A percentile compares a stretch with the other conserved stretches of the same genome.
Conservation (phyloP, 1,140 invertebrate genomes). For the Drosophila sturtevanti region DNA sequence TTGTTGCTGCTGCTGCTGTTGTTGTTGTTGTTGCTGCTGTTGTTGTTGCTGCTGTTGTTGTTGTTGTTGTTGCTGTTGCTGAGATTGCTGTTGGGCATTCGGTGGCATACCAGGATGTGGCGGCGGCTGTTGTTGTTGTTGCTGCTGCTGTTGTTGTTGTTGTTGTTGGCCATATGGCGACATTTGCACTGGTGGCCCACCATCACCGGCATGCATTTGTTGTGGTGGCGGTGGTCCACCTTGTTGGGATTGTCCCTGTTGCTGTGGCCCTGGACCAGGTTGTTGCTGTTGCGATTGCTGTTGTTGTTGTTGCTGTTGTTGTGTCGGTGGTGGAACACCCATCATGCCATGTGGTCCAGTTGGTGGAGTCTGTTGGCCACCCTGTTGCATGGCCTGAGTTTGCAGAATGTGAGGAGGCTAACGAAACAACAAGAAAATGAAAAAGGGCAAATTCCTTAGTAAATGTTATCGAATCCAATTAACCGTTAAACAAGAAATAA, state of each 20-base stretch:
- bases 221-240: slow-evolving; percentile 56
- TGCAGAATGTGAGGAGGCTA: slow-evolving; percentile 84
- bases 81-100: slow-evolving; percentile 82
- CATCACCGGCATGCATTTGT: slow-evolving; percentile 37
- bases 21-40: slow-evolving; percentile 61
- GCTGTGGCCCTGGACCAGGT: slow-evolving; percentile 20
- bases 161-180: slow-evolving; percentile 58
- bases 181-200: slow-evolving; percentile 72
- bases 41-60: slow-evolving; percentile 65
- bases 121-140: slow-evolving; percentile 37
- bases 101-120: slow-evolving; percentile 80
- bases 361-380: slow-evolving; percentile 83
- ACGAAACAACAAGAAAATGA: background rate
- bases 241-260: slow-evolving; percentile 41
- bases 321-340: slow-evolving; percentile 65
- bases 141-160: slow-evolving; percentile 50
- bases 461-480: background rate
- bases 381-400: slow-evolving; percentile 75
- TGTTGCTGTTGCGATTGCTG: slow-evolving; percentile 82
- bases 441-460: background rate
- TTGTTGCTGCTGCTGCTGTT: slow-evolving; percentile 73
- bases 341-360: slow-evolving; percentile 83
- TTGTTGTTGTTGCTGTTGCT: slow-evolving; percentile 68
- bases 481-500: too few relatives aligned
- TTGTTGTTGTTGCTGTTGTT: slow-evolving; percentile 60